These are phyloP conservation scores for Nannoperca australis DNA, from an alignment of 2,797 vertebrate species.

Conservation along the genomic window DNA sequence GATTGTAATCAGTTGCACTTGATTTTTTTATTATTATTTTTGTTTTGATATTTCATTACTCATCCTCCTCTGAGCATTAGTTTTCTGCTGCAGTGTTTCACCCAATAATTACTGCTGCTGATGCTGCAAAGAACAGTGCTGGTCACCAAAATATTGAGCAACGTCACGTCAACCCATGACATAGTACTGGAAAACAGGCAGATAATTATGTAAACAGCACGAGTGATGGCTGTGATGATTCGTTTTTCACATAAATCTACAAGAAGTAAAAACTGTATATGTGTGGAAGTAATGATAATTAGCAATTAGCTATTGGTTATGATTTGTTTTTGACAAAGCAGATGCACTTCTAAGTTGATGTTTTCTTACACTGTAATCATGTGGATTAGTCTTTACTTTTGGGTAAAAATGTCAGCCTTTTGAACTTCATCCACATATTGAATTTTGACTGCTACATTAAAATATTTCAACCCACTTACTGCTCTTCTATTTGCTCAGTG, in stretches of 20 bases:
- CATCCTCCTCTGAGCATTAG: conserved; percentile 8
- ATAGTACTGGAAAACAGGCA: neutral
- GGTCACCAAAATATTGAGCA: neutral
- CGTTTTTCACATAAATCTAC: conserved; percentile 9
- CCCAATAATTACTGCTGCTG: conserved; percentile 1
- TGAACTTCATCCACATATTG: neutral
- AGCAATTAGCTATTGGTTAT: neutral
- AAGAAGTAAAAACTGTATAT: neutral
- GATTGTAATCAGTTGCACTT: conserved; percentile 7
- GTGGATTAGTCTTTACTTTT: neutral
- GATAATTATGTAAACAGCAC: neutral
- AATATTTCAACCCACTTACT: neutral
- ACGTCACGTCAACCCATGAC: neutral
- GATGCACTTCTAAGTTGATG: neutral
- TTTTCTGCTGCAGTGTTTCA: conserved; percentile 14
- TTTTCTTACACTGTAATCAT: neutral
- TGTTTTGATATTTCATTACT: neutral
- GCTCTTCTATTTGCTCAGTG: neutral
- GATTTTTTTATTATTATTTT: conserved; percentile 6
- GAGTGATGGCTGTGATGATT: neutral
- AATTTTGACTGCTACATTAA: neutral
- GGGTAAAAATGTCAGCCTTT: neutral
- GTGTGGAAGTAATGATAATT: neutral
- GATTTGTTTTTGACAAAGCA: neutral
- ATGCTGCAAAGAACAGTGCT: neutral